These are phyloP conservation scores for Caenorhabditis panamensis DNA, from an alignment of 2,888 invertebrate species.

Conservation along the genomic window DNA sequence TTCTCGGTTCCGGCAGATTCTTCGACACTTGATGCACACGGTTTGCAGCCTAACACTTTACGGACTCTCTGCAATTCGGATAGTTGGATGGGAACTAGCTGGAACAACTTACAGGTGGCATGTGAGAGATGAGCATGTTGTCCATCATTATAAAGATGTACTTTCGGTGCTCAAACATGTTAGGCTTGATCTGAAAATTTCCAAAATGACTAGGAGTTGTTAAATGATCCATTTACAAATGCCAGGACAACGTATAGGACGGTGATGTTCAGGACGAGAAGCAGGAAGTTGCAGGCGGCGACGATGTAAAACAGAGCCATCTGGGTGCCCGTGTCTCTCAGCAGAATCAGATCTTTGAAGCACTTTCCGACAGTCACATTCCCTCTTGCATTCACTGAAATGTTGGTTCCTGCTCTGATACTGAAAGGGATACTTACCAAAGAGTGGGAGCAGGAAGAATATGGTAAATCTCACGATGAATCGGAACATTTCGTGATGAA, in stretches of 20 bases:
- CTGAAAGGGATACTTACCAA: too few relatives aligned
- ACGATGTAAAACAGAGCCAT: too few relatives aligned
- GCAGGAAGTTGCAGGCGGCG: conserved; percentile 28
- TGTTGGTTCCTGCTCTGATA: too few relatives aligned
- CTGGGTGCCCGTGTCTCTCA: too few relatives aligned
- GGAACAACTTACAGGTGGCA: conserved; percentile 21
- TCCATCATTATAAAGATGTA: conserved; percentile 51
- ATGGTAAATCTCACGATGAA: too few relatives aligned
- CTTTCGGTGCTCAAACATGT: conserved; percentile 29
- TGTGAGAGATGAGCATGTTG: conserved; percentile 37
- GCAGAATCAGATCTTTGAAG: too few relatives aligned
- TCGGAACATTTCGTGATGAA: too few relatives aligned
- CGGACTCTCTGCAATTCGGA: conserved; percentile 35
- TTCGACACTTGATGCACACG: neutral
- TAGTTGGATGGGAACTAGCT: neutral
- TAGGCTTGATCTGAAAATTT: conserved; percentile 50
- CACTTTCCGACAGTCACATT: too few relatives aligned
- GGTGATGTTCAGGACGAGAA: conserved; percentile 38
- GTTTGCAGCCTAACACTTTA: conserved; percentile 14
- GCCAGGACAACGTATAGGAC: conserved; percentile 25
- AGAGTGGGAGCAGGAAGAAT: too few relatives aligned
- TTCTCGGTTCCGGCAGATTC: conserved; percentile 3
- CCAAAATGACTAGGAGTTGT: too few relatives aligned
- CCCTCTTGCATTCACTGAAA: too few relatives aligned
- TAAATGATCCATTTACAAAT: too few relatives aligned